Evolutionary conservation across 2,888 invertebrate species (phyloP).

Genomic region (Mythimna lalbum): DNA sequence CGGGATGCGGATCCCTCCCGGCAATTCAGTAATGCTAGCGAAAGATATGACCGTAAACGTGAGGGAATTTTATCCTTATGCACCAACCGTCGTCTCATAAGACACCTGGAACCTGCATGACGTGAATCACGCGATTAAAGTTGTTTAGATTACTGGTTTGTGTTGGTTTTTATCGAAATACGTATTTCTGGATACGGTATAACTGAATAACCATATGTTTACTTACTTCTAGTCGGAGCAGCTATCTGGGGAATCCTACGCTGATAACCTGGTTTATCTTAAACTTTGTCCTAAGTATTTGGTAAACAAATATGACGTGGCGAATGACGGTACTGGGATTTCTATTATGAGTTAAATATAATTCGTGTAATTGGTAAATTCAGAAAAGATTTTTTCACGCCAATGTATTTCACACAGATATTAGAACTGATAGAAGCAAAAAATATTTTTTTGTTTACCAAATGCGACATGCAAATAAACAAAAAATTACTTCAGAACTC

Average conservation of each 20-base stretch:
- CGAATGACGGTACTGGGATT: not conserved
- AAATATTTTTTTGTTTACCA: not conserved
- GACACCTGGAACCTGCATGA: not conserved
- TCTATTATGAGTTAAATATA: not conserved
- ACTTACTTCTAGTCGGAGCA: not conserved
- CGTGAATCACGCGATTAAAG: constrained; percentile 28
- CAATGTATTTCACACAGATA: not conserved
- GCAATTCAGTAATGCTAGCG: no score
- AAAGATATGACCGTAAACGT: no score
- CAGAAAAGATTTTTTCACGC: not conserved
- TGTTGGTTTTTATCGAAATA: constrained; percentile 14
- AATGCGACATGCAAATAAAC: not conserved
- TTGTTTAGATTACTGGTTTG: not conserved
- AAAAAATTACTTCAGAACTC: no score
- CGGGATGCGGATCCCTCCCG: no score
- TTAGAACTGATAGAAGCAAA: not conserved
- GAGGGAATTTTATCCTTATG: no score
- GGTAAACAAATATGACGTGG: not conserved
- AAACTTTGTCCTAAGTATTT: not conserved
- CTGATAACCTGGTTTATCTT: not conserved
- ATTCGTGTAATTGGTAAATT: not conserved
- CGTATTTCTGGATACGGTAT: no score
- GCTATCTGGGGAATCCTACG: constrained; percentile 13
- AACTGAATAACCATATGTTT: not conserved
- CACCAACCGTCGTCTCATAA: no score